Base-by-base conservation (phyloP, 2,888 invertebrate species). In the Brachylomia viminalis region DNA sequence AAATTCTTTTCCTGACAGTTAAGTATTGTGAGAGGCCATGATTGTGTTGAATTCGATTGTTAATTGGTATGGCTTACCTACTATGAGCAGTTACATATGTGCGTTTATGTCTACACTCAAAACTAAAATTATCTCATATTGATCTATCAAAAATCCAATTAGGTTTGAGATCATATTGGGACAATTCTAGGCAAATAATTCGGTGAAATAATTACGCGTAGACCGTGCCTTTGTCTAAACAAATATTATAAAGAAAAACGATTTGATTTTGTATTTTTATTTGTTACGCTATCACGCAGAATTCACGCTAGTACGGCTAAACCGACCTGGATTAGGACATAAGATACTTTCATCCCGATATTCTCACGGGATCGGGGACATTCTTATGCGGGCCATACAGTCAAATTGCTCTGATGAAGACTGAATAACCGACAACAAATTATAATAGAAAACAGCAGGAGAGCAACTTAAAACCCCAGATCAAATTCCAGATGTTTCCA, bases 401-500 rank as follows among this genome's bases (percentile, higher is more conserved):
- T 15, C 5, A 49, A 77, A 64, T 77, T 49, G 13, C 33, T 47
- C 11, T 20, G 23, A 76, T 69, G 52, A 69, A 72, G 30, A 45
- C 54, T 33, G 27, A 27, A n/a, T 27, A 58, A 49, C 33, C 56
- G 15, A 42, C 68, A 61, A 65, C 27, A 65, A 74, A 72, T 70
- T 75, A 58, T 71, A 68, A 79, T 56, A 70, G 54, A 82, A 73
- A 75, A 61, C 74, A 75, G 72, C 56, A 47, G 64, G 52, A 73
- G 59, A 45, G 10, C 20, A 13, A 70, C 42, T 64, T 65, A 4
- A 72, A 68, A 71, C 80, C 67, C 64, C 33, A 49, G 68, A 82
- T 72, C 68, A 52, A 79, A 80, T 80, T 71, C 61, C 75, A 66
- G 58, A 56, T 85, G 79, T 85, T 86, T 77, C 79, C 49, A 83